Evolutionary conservation across 2,888 invertebrate genomes (phyloP).

Genomic region (Cephus sareptanus): DNA sequence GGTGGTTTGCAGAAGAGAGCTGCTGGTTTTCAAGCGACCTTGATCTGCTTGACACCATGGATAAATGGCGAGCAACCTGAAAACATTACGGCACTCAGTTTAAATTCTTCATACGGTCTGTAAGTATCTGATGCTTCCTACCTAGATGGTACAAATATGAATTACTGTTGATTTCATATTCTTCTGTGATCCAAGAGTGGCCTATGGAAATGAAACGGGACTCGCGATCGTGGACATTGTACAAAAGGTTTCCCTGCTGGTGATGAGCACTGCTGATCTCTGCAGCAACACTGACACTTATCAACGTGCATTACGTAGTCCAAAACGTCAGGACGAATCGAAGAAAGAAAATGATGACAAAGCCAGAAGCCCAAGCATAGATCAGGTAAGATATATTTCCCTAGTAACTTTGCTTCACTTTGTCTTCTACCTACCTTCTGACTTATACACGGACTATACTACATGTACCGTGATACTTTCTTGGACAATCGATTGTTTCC

Average conservation of each 20-base stretch:
- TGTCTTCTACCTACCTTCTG: not conserved
- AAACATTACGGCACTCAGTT: constrained; percentile 87
- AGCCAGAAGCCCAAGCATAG: constrained; percentile 86
- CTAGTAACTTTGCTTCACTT: not conserved
- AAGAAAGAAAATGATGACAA: constrained; percentile 66
- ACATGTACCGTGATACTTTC: not conserved
- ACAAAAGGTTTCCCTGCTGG: constrained; percentile 89
- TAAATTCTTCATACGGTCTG: constrained; percentile 98
- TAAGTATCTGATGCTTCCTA: constrained; percentile 70
- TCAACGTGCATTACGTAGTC: constrained; percentile 82
- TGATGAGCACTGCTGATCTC: constrained; percentile 90
- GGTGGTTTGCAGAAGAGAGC: constrained; percentile 85
- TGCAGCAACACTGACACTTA: constrained; percentile 91
- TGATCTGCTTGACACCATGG: constrained; percentile 92
- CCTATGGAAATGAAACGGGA: constrained; percentile 97
- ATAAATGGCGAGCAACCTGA: constrained; percentile 82
- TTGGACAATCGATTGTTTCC: not conserved
- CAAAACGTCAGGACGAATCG: constrained; percentile 70
- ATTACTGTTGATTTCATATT: constrained; percentile 36
- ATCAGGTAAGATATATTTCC: constrained; percentile 77
- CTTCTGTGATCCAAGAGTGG: constrained; percentile 75
- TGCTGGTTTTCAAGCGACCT: constrained; percentile 96
- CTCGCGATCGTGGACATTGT: constrained; percentile 94
- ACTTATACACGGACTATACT: not conserved
- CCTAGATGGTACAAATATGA: not conserved